phyloP scores from a whole-genome alignment of 2,113 vertebrate genomes.

The Hiodon tergisus region DNA sequence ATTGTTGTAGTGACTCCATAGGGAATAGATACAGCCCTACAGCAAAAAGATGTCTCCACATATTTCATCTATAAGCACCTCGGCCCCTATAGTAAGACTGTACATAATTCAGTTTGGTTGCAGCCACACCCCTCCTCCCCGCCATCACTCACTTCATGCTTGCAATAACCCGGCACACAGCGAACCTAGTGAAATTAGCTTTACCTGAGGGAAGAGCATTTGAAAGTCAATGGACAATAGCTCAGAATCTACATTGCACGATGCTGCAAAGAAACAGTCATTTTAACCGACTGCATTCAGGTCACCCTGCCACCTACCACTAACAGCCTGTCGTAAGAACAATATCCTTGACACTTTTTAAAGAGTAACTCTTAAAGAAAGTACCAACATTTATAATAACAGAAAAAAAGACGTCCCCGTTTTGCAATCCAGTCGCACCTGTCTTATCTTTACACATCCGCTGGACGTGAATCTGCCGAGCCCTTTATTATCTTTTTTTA shows the following conservation, averaged over 20 bases:
- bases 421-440: conserved; percentile 3
- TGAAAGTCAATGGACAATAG: conserved; percentile 1
- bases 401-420: background rate
- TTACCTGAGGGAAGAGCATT: conserved; percentile 14
- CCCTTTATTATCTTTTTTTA: background rate
- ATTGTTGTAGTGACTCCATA: conserved; percentile 30
- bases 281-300: conserved; percentile 8
- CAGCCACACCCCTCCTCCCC: background rate
- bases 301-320: background rate
- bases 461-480: background rate
- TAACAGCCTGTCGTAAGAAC: background rate
- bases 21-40: conserved; percentile 38
- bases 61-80: conserved; percentile 32
- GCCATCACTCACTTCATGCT: conserved; percentile 1
- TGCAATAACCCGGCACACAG: background rate
- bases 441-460: conserved; percentile 9
- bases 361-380: conserved; percentile 4
- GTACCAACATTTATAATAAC: background rate
- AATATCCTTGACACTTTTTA: conserved; percentile 19
- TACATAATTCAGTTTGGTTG: background rate
- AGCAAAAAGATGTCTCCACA: conserved; percentile 29
- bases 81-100: conserved; percentile 25
- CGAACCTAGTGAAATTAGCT: conserved; percentile 8
- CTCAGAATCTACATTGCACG: background rate
- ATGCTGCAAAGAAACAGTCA: conserved; percentile 2